A percentile compares a stretch with the other conserved stretches of the same genome.
These are phyloP conservation scores for Coilia nasus DNA, from an alignment of 2,797 vertebrate species.

Conservation along the genomic window DNA sequence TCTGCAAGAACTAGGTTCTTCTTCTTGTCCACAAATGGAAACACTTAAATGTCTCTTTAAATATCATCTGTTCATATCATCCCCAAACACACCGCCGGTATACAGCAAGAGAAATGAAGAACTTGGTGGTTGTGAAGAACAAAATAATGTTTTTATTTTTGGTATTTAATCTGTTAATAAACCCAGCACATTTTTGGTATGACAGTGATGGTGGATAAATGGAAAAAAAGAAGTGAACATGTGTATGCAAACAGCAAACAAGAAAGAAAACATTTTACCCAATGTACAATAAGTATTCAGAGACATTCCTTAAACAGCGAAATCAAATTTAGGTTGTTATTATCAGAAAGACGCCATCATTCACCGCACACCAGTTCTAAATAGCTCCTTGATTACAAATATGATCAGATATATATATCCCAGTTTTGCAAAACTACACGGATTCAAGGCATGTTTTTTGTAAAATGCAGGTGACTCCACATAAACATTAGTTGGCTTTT, in stretches of 20 bases:
- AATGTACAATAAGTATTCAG: background rate
- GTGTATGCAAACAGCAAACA: background rate
- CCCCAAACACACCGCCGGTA: too few relatives aligned
- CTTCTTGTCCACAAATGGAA: too few relatives aligned
- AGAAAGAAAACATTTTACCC: background rate
- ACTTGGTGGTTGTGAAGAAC: background rate
- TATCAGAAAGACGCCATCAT: background rate
- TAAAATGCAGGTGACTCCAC: background rate
- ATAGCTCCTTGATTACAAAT: background rate
- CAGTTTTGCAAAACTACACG: background rate
- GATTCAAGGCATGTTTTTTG: background rate
- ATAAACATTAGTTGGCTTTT: background rate
- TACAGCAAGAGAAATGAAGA: background rate
- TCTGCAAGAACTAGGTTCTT: too few relatives aligned
- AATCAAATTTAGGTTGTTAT: background rate
- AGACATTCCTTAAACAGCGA: background rate
- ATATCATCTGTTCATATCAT: too few relatives aligned
- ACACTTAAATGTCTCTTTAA: too few relatives aligned
- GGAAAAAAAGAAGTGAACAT: background rate
- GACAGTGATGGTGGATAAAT: background rate
- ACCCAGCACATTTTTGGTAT: background rate
- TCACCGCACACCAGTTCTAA: background rate
- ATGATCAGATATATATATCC: background rate
- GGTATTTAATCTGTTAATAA: background rate
- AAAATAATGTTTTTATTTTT: conserved; percentile 9